These are phyloP conservation scores for Sebastiscus tertius DNA, from an alignment of 2,797 vertebrate species.

Conservation along the genomic window DNA sequence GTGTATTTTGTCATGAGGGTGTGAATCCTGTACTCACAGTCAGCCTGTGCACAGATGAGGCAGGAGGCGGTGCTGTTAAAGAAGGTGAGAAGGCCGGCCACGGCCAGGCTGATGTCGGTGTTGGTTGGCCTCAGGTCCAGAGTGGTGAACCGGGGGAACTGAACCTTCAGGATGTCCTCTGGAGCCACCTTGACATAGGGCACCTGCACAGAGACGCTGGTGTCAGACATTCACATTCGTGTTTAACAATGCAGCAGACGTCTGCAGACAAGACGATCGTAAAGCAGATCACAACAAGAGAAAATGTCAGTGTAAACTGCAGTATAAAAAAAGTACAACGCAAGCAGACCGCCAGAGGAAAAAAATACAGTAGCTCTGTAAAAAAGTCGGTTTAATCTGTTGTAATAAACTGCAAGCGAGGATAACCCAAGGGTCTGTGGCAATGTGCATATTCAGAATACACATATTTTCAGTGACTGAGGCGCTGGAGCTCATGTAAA, in stretches of 20 bases:
- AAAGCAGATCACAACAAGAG: constrained; percentile 10
- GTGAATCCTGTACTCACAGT: constrained; percentile 89
- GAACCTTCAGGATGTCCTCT: constrained; percentile 95
- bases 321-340: constrained; percentile 38
- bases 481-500: constrained; percentile 13
- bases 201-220: constrained; percentile 83
- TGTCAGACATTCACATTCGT: constrained; percentile 3
- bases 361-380: constrained; percentile 12
- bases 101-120: constrained; percentile 95
- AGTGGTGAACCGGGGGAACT: constrained; percentile 97
- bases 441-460: constrained; percentile 43
- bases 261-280: constrained; percentile 14
- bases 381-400: constrained; percentile 44
- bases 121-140: constrained; percentile 97
- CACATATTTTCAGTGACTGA: constrained; percentile 29
- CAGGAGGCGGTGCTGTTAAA: constrained; percentile 97
- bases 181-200: constrained; percentile 98
- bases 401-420: constrained; percentile 49
- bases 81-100: constrained; percentile 94
- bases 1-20: constrained; percentile 24
- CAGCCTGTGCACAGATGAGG: constrained; percentile 98
- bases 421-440: constrained; percentile 41
- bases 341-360: constrained; percentile 40
- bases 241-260: constrained; percentile 18
- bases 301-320: constrained; percentile 10